A percentile compares a stretch with the other conserved stretches of the same genome.
Evolutionary conservation across 1,140 invertebrate species (phyloP).

Genomic region (Danaus melanippus): DNA sequence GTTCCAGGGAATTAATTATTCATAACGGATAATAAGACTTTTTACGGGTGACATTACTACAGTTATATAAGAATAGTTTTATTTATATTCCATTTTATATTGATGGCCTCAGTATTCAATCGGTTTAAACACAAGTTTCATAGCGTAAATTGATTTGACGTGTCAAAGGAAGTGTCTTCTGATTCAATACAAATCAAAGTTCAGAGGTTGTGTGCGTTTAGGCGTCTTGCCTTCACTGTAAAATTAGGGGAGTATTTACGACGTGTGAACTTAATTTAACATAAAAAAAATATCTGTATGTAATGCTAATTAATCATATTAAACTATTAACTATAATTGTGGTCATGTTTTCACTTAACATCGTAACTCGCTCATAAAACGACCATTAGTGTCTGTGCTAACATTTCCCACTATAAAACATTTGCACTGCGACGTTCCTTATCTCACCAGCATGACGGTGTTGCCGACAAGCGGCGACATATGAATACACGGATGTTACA

Average conservation of each 20-base stretch:
- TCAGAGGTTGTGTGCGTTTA: slow-evolving; percentile 17
- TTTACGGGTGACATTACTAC: no score
- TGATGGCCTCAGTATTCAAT: no score
- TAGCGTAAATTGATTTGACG: slow-evolving; percentile 23
- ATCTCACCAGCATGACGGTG: slow-evolving; percentile 16
- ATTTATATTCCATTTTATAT: no score
- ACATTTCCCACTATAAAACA: slow-evolving; percentile 12
- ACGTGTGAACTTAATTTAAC: no score
- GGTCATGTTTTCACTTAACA: not conserved
- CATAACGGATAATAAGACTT: no score
- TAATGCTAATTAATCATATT: no score
- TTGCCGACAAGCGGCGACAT: slow-evolving; percentile 22
- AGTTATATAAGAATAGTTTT: no score
- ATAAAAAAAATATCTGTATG: no score
- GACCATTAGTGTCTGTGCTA: slow-evolving; percentile 7
- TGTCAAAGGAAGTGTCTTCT: slow-evolving; percentile 21
- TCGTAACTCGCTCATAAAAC: slow-evolving; percentile 5
- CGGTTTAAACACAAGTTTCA: slow-evolving; percentile 1
- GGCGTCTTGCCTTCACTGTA: not conserved
- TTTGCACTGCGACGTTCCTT: slow-evolving; percentile 16
- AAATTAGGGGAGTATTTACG: no score
- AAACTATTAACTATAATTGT: no score
- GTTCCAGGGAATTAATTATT: slow-evolving; percentile 7
- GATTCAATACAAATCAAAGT: slow-evolving; percentile 22
- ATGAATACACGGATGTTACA: slow-evolving; percentile 39